Percentiles rank a stretch among this genome's conserved stretches.
Conservation (phyloP, 35 echinoderm and acorn worm species). For the Apostichopus parvimensis region DNA sequence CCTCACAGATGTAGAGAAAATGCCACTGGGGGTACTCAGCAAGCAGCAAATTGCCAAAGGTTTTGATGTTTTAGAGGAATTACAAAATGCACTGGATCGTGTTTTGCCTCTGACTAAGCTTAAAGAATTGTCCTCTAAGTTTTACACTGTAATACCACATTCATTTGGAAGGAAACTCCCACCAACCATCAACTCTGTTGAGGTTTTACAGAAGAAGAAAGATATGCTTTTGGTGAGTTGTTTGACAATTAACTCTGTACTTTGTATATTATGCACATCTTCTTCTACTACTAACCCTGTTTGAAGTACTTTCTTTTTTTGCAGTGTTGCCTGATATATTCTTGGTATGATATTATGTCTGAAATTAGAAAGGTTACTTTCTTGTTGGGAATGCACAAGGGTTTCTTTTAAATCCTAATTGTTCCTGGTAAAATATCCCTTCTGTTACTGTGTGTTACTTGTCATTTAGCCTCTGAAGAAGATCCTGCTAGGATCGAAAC, state of each 20-base stretch:
- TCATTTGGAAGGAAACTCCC: conserved; percentile 91
- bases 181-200: conserved; percentile 66
- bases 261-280: too few species aligned
- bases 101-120: conserved; percentile 45
- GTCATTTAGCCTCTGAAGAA: too few species aligned
- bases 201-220: conserved; percentile 76
- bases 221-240: conserved; percentile 89
- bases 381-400: too few species aligned
- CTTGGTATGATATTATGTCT: too few species aligned
- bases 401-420: too few species aligned
- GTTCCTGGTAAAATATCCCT: too few species aligned
- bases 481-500: too few species aligned
- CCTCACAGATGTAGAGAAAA: conserved; percentile 82
- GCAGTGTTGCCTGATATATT: too few species aligned
- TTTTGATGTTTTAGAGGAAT: conserved; percentile 85
- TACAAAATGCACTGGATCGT: conserved; percentile 71
- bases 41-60: conserved; percentile 91
- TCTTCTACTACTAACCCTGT: too few species aligned
- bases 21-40: conserved; percentile 92
- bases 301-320: too few species aligned
- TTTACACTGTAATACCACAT: conserved; percentile 89
- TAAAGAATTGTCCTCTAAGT: conserved; percentile 69
- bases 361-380: too few species aligned
- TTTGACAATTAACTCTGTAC: background rate
- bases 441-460: too few species aligned